phyloP scores from a whole-genome alignment of 2,797 vertebrate species.

The Coracias cyanogaster region DNA sequence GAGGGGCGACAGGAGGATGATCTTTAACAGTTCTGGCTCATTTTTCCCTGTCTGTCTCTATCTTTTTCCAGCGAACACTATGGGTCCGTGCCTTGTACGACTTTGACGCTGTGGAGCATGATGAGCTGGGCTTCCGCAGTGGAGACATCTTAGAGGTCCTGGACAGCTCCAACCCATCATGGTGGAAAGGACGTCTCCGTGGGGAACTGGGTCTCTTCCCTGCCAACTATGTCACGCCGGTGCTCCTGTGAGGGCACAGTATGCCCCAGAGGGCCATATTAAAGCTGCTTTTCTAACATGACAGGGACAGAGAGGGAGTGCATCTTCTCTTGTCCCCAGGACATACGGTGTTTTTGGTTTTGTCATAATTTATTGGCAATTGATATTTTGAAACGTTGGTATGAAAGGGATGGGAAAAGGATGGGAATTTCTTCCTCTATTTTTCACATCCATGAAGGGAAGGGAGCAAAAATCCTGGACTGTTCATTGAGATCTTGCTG shows the following conservation, averaged over 20 bases:
- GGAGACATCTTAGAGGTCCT: slow-evolving; percentile 92
- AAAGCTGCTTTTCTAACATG: neutral
- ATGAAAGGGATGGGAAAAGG: slow-evolving; percentile 25
- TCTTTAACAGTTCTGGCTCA: neutral
- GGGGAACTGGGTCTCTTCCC: slow-evolving; percentile 91
- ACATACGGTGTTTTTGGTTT: neutral
- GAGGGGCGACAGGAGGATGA: neutral
- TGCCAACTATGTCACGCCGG: slow-evolving; percentile 87
- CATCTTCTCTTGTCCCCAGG: neutral
- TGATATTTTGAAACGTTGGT: neutral
- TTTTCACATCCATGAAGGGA: neutral
- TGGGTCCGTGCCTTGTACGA: slow-evolving; percentile 91
- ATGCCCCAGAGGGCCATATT: neutral
- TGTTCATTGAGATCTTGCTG: neutral
- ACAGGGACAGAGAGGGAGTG: neutral
- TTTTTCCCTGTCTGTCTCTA: neutral
- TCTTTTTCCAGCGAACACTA: slow-evolving; percentile 67
- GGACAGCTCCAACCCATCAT: slow-evolving; percentile 86
- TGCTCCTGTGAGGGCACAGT: slow-evolving; percentile 74
- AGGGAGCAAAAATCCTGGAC: neutral
- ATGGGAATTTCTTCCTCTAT: neutral
- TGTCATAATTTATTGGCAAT: slow-evolving; percentile 74
- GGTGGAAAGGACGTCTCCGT: slow-evolving; percentile 91
- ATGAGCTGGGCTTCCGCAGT: slow-evolving; percentile 88
- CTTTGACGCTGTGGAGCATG: slow-evolving; percentile 88